A percentile compares a stretch with the other conserved stretches of the same genome.
Conservation (phyloP, 2,888 invertebrate genomes). For the Caenorhabditis wallacei region DNA sequence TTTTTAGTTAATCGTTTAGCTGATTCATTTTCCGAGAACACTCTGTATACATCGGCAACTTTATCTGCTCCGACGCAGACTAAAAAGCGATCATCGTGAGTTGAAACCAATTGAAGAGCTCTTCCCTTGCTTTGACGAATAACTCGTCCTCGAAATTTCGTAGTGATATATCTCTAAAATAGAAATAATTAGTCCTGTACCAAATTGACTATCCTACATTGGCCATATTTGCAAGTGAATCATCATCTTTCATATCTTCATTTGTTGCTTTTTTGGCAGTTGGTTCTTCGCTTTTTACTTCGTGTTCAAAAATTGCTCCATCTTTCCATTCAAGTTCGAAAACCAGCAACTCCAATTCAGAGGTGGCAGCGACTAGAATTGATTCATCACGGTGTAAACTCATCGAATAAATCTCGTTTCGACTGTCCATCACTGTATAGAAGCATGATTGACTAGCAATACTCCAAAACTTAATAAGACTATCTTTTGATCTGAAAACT, state of each 20-base stretch:
- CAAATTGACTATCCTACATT: slow-evolving; percentile 33
- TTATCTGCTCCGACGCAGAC: slow-evolving; percentile 92
- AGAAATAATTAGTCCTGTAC: too few species aligned
- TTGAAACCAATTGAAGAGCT: slow-evolving; percentile 89
- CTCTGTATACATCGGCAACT: slow-evolving; percentile 90
- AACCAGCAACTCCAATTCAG: slow-evolving; percentile 91
- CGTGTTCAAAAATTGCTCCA: slow-evolving; percentile 62
- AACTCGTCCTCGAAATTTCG: slow-evolving; percentile 90
- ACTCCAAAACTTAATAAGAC: slow-evolving; percentile 97
- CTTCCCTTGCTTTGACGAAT: slow-evolving; percentile 90
- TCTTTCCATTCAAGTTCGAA: slow-evolving; percentile 85
- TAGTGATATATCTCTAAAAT: slow-evolving; percentile 87
- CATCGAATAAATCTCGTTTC: slow-evolving; percentile 89
- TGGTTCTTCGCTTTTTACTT: slow-evolving; percentile 48
- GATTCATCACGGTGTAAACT: slow-evolving; percentile 89
- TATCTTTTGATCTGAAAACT: slow-evolving; percentile 89
- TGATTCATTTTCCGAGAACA: slow-evolving; percentile 89
- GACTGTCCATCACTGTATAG: slow-evolving; percentile 91
- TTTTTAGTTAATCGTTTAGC: slow-evolving; percentile 90
- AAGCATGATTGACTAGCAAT: slow-evolving; percentile 96
- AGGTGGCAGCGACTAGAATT: slow-evolving; percentile 92
- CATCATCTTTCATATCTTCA: slow-evolving; percentile 20
- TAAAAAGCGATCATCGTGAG: slow-evolving; percentile 88
- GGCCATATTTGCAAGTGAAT: slow-evolving; percentile 58
- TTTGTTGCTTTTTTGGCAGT: slow-evolving; percentile 69